These are phyloP conservation scores for Epinephelus moara DNA, from an alignment of 2,113 vertebrate genomes.

Conservation along the genomic window DNA sequence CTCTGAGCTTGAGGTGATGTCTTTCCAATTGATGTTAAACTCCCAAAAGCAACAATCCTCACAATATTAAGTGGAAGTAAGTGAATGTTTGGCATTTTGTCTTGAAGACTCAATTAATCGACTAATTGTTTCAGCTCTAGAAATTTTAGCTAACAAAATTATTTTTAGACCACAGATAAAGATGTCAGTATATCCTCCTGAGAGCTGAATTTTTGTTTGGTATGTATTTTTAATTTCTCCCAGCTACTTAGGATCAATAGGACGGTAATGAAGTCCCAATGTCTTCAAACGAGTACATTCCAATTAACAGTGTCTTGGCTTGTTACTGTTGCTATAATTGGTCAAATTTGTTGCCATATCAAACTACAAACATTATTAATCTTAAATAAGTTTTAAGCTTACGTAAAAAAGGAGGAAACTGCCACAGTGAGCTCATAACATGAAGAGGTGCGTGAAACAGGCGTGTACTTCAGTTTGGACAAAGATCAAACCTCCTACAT, in stretches of 20 bases:
- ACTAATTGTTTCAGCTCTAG: neutral
- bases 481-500: neutral
- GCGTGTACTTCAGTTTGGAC: neutral
- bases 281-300: too few species aligned
- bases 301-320: too few species aligned
- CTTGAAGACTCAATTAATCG: neutral
- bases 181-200: neutral
- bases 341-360: too few species aligned
- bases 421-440: neutral
- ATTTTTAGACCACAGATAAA: neutral
- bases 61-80: neutral
- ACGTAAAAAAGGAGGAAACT: neutral
- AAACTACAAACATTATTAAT: too few species aligned
- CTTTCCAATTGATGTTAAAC: neutral
- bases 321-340: too few species aligned
- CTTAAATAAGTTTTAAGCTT: neutral
- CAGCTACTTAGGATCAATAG: too few species aligned
- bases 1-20: neutral
- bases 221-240: too few species aligned
- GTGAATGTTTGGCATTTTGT: neutral
- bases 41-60: neutral
- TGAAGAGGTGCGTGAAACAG: neutral
- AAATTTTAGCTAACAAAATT: neutral
- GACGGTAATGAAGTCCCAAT: too few species aligned
- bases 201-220: too few species aligned